phyloP scores from a whole-genome alignment of 2,797 vertebrate species.

The Notoglanidium macrostoma region DNA sequence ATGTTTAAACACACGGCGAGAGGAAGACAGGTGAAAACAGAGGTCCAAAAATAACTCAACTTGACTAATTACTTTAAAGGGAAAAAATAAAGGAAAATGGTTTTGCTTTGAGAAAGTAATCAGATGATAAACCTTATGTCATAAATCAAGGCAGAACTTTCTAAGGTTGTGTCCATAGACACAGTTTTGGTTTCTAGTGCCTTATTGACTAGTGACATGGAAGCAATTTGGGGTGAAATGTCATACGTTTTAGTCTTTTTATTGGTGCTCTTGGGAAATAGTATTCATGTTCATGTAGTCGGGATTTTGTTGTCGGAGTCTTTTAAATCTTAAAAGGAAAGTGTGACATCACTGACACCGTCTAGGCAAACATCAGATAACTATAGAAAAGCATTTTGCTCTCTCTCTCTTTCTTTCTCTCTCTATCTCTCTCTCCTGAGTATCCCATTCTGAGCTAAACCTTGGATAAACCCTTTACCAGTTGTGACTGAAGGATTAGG shows the following conservation, averaged over 20 bases:
- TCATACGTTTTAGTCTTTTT: background rate
- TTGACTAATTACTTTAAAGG: background rate
- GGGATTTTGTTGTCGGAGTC: background rate
- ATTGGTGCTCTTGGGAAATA: background rate
- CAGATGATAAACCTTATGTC: conserved; percentile 14
- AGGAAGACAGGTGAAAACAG: conserved; percentile 48
- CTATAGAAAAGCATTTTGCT: background rate
- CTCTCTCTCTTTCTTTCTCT: background rate
- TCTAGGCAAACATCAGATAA: background rate
- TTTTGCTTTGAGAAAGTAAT: conserved; percentile 18
- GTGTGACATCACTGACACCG: background rate
- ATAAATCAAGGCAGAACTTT: background rate
- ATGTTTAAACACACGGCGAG: conserved; percentile 54
- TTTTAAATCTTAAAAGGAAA: background rate
- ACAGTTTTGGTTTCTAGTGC: background rate
- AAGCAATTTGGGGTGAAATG: background rate
- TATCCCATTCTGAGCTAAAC: background rate
- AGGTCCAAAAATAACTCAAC: conserved; percentile 32
- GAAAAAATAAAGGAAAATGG: background rate
- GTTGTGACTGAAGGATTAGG: conserved; percentile 35
- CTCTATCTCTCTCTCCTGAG: background rate
- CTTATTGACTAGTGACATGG: background rate
- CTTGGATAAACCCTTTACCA: conserved; percentile 35
- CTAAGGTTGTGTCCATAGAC: background rate
- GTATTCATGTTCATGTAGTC: background rate